A percentile compares a stretch with the other conserved stretches of the same genome.
These are phyloP conservation scores for Dryoscopus gambensis DNA, from an alignment of 2,113 vertebrate species.

Conservation along the genomic window DNA sequence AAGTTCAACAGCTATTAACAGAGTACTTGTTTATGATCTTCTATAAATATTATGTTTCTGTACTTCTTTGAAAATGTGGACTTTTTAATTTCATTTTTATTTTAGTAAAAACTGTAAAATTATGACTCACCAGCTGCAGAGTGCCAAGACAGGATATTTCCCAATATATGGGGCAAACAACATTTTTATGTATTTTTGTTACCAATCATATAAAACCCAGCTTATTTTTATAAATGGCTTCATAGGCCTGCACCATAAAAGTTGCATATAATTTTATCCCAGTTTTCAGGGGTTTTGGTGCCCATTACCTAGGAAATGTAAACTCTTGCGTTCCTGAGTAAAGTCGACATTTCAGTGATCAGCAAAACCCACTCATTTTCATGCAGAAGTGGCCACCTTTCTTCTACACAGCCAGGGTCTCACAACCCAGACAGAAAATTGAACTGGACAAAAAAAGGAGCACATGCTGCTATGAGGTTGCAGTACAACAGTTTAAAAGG, in stretches of 20 bases:
- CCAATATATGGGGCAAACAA: constrained; percentile 41
- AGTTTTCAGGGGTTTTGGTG: constrained; percentile 49
- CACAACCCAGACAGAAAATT: neutral
- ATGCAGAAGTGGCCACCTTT: neutral
- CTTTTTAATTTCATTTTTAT: constrained; percentile 70
- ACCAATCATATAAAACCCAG: constrained; percentile 43
- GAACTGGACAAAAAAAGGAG: neutral
- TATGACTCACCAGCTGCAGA: constrained; percentile 50
- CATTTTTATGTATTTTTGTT: constrained; percentile 58
- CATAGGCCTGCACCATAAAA: constrained; percentile 34
- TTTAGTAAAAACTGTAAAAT: constrained; percentile 69
- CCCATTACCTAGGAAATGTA: constrained; percentile 61
- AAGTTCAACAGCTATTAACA: constrained; percentile 54
- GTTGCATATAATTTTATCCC: constrained; percentile 24
- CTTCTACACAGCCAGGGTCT: neutral
- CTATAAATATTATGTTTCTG: constrained; percentile 61
- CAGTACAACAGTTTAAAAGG: neutral
- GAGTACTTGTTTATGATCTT: constrained; percentile 61
- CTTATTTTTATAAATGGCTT: constrained; percentile 57
- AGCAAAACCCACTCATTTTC: constrained; percentile 24
- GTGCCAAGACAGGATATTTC: constrained; percentile 54
- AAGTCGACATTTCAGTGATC: neutral
- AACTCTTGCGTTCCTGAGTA: constrained; percentile 3
- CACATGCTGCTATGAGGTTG: neutral
- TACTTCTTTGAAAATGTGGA: constrained; percentile 54